These are phyloP conservation scores for Terebella lapidaria DNA, from an alignment of 2,888 invertebrate species.

Conservation along the genomic window DNA sequence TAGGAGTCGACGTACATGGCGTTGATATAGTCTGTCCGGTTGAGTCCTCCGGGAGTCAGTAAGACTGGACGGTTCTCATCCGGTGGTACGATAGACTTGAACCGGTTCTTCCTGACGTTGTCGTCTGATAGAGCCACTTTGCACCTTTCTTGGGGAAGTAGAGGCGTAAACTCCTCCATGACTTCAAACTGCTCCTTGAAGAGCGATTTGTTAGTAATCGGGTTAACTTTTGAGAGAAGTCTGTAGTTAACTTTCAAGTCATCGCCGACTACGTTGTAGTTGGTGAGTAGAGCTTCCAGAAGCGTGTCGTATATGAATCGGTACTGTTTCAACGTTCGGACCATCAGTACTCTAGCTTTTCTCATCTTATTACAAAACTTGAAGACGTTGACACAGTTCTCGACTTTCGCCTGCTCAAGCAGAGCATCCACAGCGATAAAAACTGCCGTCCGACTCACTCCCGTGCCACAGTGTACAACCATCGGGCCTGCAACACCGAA, in stretches of 20 bases:
- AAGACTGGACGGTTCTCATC: conserved; percentile 13
- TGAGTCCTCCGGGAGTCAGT: conserved; percentile 33
- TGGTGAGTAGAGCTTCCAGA: conserved; percentile 45
- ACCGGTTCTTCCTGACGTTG: conserved; percentile 44
- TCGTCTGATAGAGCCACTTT: conserved; percentile 29
- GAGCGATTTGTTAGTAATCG: conserved; percentile 34
- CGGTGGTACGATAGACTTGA: conserved; percentile 37
- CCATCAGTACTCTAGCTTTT: conserved; percentile 42
- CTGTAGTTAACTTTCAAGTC: conserved; percentile 38
- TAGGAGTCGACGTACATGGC: conserved; percentile 50
- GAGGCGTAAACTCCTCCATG: conserved; percentile 36
- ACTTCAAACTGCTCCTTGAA: conserved; percentile 40
- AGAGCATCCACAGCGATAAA: conserved; percentile 50
- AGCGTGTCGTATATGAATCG: conserved; percentile 48
- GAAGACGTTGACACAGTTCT: conserved; percentile 45
- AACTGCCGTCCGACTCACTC: conserved; percentile 45
- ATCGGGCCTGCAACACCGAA: conserved; percentile 28
- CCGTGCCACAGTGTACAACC: conserved; percentile 52
- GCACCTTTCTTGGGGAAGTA: conserved; percentile 26
- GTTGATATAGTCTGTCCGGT: conserved; percentile 46
- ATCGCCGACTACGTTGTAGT: conserved; percentile 33
- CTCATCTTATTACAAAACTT: conserved; percentile 37
- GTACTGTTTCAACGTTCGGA: conserved; percentile 49
- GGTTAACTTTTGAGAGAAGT: conserved; percentile 23
- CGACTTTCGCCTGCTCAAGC: conserved; percentile 41